Evolutionary conservation across 2,113 vertebrate species (phyloP).

Genomic region (Rhipidura dahli): DNA sequence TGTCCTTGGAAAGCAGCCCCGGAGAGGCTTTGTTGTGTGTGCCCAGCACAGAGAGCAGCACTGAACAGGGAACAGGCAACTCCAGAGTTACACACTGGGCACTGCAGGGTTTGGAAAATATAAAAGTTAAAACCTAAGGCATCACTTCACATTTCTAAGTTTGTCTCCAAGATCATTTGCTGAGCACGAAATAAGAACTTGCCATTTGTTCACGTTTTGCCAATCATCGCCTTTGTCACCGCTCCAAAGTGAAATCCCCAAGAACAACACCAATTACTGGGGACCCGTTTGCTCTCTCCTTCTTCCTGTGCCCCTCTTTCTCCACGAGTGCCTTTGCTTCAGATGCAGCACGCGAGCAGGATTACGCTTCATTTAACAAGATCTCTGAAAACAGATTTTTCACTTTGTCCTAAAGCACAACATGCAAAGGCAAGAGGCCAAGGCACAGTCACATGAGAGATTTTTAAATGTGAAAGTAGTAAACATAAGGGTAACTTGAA

Average conservation of each 20-base stretch:
- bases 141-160: background rate
- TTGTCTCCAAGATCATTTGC: background rate
- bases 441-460: background rate
- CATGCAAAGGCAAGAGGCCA: background rate
- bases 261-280: background rate
- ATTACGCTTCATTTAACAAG: background rate
- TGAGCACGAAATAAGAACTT: background rate
- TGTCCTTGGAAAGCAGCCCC: too few relatives aligned
- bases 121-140: too few relatives aligned
- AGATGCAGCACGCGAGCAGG: background rate
- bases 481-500: constrained; percentile 18
- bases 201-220: background rate
- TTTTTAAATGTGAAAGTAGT: constrained; percentile 26
- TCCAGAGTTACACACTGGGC: too few relatives aligned
- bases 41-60: too few relatives aligned
- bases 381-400: background rate
- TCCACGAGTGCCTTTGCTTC: background rate
- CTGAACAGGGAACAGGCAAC: too few relatives aligned
- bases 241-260: background rate
- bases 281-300: accelerated
- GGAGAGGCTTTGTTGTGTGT: too few relatives aligned
- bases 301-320: background rate
- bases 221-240: background rate
- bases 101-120: too few relatives aligned
- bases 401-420: background rate